Percentiles rank a stretch among this genome's conserved stretches.
Evolutionary conservation across 1,140 invertebrate genomes (phyloP).

Genomic region (Dufourea novaeangliae): DNA sequence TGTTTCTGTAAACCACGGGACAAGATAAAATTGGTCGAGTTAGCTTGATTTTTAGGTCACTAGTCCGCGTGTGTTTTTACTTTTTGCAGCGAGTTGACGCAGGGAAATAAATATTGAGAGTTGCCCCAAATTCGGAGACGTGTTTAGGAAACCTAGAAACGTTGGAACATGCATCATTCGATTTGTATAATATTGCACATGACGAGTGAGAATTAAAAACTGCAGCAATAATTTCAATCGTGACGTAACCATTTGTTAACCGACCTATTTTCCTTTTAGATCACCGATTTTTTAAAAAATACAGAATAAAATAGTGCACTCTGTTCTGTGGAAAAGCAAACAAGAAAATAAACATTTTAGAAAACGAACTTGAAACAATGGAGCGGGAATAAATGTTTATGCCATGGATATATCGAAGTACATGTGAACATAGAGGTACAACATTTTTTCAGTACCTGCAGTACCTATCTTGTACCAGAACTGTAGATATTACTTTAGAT

Average conservation of each 20-base stretch:
- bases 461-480: too few species aligned
- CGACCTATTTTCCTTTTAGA: neutral
- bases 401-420: neutral
- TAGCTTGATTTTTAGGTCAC: neutral
- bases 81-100: neutral
- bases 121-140: neutral
- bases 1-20: neutral
- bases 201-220: neutral
- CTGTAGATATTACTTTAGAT: too few species aligned
- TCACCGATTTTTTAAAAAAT: neutral
- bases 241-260: neutral
- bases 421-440: neutral
- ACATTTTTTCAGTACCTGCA: too few species aligned
- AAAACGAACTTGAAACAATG: too few species aligned
- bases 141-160: neutral
- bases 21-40: neutral
- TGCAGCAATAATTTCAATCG: neutral
- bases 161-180: neutral
- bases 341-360: too few species aligned
- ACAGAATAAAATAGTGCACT: too few species aligned
- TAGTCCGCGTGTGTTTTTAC: neutral
- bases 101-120: constrained; percentile 1
- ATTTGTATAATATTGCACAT: neutral
- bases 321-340: too few species aligned
- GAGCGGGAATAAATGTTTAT: too few species aligned